These are phyloP conservation scores for Trachelipus rathkii DNA, from an alignment of 1,140 invertebrate genomes.

Conservation along the genomic window DNA sequence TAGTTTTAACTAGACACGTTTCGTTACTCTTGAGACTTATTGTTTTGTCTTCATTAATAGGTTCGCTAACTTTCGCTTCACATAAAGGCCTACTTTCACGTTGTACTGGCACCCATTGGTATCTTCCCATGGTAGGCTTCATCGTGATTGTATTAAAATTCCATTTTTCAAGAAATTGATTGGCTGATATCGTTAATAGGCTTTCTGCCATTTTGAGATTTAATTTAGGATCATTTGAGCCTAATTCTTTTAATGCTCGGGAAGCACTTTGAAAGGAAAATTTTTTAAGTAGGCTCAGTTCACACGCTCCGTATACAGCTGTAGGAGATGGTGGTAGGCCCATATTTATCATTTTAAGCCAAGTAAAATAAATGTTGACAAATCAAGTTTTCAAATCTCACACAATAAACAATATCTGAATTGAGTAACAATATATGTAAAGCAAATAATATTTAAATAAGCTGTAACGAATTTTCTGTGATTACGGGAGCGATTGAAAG, in stretches of 20 bases:
- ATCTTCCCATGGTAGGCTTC: slow-evolving; percentile 17
- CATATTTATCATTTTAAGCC: neutral
- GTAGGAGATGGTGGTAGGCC: neutral
- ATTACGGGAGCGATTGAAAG: too few relatives aligned
- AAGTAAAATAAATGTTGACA: too few relatives aligned
- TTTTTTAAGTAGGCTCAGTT: neutral
- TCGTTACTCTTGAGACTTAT: neutral
- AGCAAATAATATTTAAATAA: too few relatives aligned
- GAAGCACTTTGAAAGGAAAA: neutral
- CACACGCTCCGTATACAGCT: neutral
- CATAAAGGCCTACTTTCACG: neutral
- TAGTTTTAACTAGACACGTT: neutral
- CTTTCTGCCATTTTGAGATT: slow-evolving; percentile 31
- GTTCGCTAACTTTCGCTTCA: neutral
- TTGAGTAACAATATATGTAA: too few relatives aligned
- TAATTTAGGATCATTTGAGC: slow-evolving; percentile 28
- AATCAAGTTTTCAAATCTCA: too few relatives aligned
- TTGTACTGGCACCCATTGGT: slow-evolving; percentile 24
- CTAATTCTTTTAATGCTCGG: slow-evolving; percentile 27
- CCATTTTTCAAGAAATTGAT: slow-evolving; percentile 33
- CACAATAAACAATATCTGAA: too few relatives aligned
- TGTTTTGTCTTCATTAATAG: neutral
- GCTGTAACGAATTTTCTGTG: too few relatives aligned
- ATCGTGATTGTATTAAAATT: slow-evolving; percentile 27
- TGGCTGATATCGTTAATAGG: slow-evolving; percentile 25